Evolutionary conservation across 30 jellyfish, hydroid and myxozoan genomes (phyloP), one percentile per base, ranked within the genome.

Genomic region (Cassiopea andromeda): DNA sequence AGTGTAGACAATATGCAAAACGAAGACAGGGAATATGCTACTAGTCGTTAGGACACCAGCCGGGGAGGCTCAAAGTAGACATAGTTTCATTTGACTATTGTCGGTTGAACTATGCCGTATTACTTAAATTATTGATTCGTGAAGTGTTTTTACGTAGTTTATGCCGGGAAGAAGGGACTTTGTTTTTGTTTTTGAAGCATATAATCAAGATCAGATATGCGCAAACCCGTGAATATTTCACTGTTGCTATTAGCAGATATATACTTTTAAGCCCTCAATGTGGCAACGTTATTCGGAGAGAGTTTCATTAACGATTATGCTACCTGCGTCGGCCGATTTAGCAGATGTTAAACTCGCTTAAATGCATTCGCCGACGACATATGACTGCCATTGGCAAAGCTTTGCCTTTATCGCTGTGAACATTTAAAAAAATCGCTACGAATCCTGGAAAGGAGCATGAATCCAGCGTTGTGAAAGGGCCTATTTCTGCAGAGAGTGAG

Each of bases 221-320:
- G 73, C 27, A 64, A 64, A 14, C 73, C 73, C 73, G 79, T 54
- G 27, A 43, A 19, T 12, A 70, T 43, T 70, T 16, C 5, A 70
- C 79, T 70, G 79, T 70, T 70, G 1, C 79, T 70, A 70, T 4
- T 70, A 70, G 79, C 79, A 70, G 79, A 9, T 70, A 70, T 70
- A 14, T 18, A 19, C 57, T 43, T 7, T 70, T 70, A 70, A 70
- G 79, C 54, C 12, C 79, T 16, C 79, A 70, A 70, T 70, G 79
- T 70, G 79, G 79, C 79, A 70, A 70, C 79, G 57, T 18, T 70
- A 6, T 16, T 70, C 54, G n/a, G 1, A 2, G 79, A 43, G 49
- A 14, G n/a, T 12, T 70, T 14, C 79, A 7, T 70, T 18, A 54
- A 70, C 54, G 79, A 70, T 19, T 70, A 70, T 70, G 54, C 15